Evolutionary conservation across 2,888 invertebrate genomes (phyloP).

Genomic region (Schrankia costaestrigalis): DNA sequence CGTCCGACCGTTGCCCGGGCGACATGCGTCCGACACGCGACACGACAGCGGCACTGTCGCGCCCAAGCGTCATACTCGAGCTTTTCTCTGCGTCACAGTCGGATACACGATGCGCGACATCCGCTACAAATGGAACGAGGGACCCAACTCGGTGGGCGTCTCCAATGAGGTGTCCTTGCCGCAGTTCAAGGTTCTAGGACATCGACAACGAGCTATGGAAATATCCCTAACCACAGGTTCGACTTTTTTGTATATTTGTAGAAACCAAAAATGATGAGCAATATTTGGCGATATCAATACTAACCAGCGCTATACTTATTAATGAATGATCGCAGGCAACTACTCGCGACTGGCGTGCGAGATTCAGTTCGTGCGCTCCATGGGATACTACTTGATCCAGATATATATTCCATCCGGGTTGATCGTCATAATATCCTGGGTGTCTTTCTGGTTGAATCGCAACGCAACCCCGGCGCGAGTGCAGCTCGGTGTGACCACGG

Average conservation of each 20-base stretch:
- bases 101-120: conserved; percentile 98
- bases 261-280: too few species aligned
- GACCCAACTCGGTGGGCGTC: conserved; percentile 94
- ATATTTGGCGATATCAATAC: too few species aligned
- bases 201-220: conserved; percentile 95
- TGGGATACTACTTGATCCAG: conserved; percentile 98
- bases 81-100: conserved; percentile 80
- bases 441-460: conserved; percentile 95
- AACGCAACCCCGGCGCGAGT: conserved; percentile 96
- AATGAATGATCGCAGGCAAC: conserved; percentile 83
- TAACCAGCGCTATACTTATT: conserved; percentile 3
- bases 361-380: conserved; percentile 96
- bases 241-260: too few species aligned
- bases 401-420: conserved; percentile 97
- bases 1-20: conserved; percentile 4
- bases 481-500: conserved; percentile 94
- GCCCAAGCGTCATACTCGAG: conserved; percentile 39
- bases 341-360: conserved; percentile 95
- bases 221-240: conserved; percentile 96
- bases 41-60: conserved; percentile 35
- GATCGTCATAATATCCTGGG: conserved; percentile 97
- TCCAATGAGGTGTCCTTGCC: conserved; percentile 95
- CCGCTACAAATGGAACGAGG: conserved; percentile 96
- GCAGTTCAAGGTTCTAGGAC: conserved; percentile 96
- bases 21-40: conserved; percentile 10